phyloP scores from a whole-genome alignment of 2,797 vertebrate species.

The Amblyopsis hoosieri region DNA sequence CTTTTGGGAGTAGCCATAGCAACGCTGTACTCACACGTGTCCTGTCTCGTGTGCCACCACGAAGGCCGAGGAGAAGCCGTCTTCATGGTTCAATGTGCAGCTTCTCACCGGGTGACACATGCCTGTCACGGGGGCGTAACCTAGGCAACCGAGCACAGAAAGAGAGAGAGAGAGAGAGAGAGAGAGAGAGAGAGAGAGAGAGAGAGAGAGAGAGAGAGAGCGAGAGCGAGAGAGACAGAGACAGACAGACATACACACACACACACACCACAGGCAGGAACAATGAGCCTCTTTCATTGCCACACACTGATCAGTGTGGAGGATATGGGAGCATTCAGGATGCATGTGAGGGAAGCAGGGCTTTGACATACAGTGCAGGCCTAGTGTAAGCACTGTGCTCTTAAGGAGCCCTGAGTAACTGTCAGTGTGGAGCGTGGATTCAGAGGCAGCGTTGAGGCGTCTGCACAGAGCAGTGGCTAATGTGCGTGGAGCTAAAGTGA shows the following conservation, averaged over 20 bases:
- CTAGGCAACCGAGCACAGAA: conserved; percentile 64
- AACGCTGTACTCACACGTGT: conserved; percentile 89
- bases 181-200: conserved; percentile 1
- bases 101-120: conserved; percentile 98
- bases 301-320: conserved; percentile 15
- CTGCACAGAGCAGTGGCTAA: conserved; percentile 10
- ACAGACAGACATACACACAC: conserved; percentile 37
- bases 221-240: not conserved
- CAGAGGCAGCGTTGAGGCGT: conserved; percentile 12
- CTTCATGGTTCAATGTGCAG: conserved; percentile 97
- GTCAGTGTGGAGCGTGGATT: conserved; percentile 19
- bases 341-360: conserved; percentile 34
- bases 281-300: conserved; percentile 56
- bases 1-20: not conserved
- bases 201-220: conserved; percentile 2
- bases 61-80: conserved; percentile 97
- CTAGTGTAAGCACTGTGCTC: not conserved
- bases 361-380: conserved; percentile 12
- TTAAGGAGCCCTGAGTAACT: conserved; percentile 1
- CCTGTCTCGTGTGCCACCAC: conserved; percentile 98
- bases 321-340: conserved; percentile 47
- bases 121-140: conserved; percentile 96
- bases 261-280: conserved; percentile 17
- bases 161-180: not conserved
- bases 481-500: conserved; percentile 1